phyloP scores from a whole-genome alignment of 2,888 invertebrate species.

The Synergus laeviventris region DNA sequence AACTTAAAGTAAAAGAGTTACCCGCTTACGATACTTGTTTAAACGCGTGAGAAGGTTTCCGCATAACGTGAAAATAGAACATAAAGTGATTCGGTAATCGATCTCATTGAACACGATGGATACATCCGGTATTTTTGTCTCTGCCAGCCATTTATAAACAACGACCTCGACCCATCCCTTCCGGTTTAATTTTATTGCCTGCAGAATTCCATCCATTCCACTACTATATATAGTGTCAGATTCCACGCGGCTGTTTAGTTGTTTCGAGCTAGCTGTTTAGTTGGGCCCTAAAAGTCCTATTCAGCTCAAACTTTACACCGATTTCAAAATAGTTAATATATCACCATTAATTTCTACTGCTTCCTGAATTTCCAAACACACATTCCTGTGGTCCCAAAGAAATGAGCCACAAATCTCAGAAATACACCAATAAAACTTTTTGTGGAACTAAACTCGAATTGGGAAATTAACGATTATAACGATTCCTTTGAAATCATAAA shows the following conservation, averaged over 20 bases:
- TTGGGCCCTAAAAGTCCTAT: conserved; percentile 32
- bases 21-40: background rate
- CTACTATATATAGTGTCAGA: conserved; percentile 28
- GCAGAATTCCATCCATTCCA: conserved; percentile 27
- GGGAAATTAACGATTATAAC: background rate
- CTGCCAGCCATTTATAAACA: conserved; percentile 50
- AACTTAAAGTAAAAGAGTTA: no score
- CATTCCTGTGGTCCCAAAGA: conserved; percentile 32
- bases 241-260: conserved; percentile 14
- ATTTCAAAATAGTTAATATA: conserved; percentile 32
- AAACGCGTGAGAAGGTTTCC: background rate
- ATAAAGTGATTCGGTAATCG: conserved; percentile 56
- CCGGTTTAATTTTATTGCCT: conserved; percentile 63
- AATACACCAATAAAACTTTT: conserved; percentile 15
- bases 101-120: conserved; percentile 53
- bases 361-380: conserved; percentile 34
- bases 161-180: conserved; percentile 66
- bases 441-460: background rate
- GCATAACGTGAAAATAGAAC: conserved; percentile 30
- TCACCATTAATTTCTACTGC: conserved; percentile 32
- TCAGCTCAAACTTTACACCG: conserved; percentile 10
- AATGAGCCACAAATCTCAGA: conserved; percentile 20
- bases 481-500: conserved; percentile 13
- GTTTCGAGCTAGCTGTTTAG: conserved; percentile 4
- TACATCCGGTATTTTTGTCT: conserved; percentile 54